Evolutionary conservation across 2,888 invertebrate genomes (phyloP).

Genomic region (Azorinus chamasolen): DNA sequence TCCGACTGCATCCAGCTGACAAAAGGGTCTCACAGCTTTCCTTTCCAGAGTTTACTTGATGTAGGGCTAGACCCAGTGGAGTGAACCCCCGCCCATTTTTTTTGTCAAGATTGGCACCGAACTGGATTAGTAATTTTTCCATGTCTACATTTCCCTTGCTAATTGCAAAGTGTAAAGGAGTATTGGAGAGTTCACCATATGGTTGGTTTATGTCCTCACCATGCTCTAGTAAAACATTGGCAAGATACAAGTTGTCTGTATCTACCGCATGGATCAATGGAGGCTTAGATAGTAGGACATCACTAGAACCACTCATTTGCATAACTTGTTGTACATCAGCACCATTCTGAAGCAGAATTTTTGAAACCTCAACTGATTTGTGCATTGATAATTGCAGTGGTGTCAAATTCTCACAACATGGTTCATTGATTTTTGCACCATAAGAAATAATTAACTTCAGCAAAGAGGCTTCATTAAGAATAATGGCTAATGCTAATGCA

Average conservation of each 20-base stretch:
- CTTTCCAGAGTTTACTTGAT: slow-evolving; percentile 23
- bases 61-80: slow-evolving; percentile 66
- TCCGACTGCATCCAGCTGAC: slow-evolving; percentile 60
- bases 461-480: slow-evolving; percentile 65
- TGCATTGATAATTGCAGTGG: slow-evolving; percentile 71
- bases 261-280: slow-evolving; percentile 67
- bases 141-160: slow-evolving; percentile 56
- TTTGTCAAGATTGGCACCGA: slow-evolving; percentile 68
- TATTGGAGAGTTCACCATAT: slow-evolving; percentile 60
- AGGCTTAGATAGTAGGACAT: slow-evolving; percentile 51
- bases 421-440: slow-evolving; percentile 61
- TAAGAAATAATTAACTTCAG: slow-evolving; percentile 66
- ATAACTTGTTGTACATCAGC: slow-evolving; percentile 66
- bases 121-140: slow-evolving; percentile 65
- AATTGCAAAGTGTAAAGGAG: slow-evolving; percentile 67
- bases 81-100: slow-evolving; percentile 62
- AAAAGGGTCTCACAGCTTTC: slow-evolving; percentile 56
- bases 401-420: slow-evolving; percentile 65
- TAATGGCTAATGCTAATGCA: slow-evolving; percentile 67
- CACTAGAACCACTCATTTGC: slow-evolving; percentile 45
- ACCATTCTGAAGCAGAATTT: slow-evolving; percentile 68
- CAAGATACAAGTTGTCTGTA: slow-evolving; percentile 63
- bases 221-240: slow-evolving; percentile 64
- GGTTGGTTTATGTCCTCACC: slow-evolving; percentile 69
- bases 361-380: slow-evolving; percentile 65